A percentile compares a stretch with the other conserved stretches of the same genome.
Conservation (phyloP, 2,888 invertebrate species). For the Chromoteleia sp. region DNA sequence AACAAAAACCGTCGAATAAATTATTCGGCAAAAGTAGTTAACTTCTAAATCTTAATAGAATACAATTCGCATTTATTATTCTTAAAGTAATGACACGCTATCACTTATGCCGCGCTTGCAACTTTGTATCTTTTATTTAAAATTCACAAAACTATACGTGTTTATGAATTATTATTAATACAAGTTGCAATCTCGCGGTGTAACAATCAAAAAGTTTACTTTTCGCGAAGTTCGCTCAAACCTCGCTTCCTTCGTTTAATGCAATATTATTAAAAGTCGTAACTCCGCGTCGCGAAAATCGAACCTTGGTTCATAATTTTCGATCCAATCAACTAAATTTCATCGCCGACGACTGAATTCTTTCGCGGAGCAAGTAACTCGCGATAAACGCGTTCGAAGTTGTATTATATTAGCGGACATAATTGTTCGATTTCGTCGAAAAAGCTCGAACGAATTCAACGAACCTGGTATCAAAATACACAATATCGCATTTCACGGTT, state of each 20-base stretch:
- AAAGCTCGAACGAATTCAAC: too few relatives aligned
- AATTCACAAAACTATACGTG: conserved; percentile 11
- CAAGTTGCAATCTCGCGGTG: conserved; percentile 10
- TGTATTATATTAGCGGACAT: too few relatives aligned
- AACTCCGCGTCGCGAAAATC: background rate
- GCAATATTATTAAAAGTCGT: background rate
- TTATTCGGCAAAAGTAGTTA: conserved; percentile 9
- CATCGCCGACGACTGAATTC: background rate
- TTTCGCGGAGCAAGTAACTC: too few relatives aligned
- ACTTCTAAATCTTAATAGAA: conserved; percentile 1
- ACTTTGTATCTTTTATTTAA: conserved; percentile 5
- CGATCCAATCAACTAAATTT: background rate
- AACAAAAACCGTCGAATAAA: too few relatives aligned
- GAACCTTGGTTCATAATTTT: background rate
- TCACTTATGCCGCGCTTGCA: background rate
- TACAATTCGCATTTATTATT: conserved; percentile 12
- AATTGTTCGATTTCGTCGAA: background rate
- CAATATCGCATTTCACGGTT: conserved; percentile 22
- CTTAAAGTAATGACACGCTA: conserved; percentile 8
- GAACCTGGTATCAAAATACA: background rate
- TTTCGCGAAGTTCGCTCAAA: background rate
- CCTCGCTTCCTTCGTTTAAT: background rate
- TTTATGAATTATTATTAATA: conserved; percentile 45
- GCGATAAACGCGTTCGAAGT: too few relatives aligned
- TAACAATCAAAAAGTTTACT: conserved; percentile 31